Percentiles rank a stretch among this genome's conserved stretches.
These are phyloP conservation scores for Neosalanx taihuensis DNA, from an alignment of 2,797 vertebrate species.

Conservation along the genomic window DNA sequence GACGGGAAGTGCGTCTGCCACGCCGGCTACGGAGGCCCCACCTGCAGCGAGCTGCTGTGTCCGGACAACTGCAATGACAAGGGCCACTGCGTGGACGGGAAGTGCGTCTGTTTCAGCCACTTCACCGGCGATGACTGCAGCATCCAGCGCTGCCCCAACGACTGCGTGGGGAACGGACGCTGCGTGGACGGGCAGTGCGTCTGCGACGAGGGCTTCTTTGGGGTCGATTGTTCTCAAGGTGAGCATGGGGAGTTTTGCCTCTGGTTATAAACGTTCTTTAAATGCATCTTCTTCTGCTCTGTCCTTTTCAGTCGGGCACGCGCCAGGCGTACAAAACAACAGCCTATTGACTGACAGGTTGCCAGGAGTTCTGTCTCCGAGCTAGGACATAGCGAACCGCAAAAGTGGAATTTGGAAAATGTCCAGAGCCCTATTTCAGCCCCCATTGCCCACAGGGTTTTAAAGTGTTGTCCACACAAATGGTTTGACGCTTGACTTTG, in stretches of 20 bases:
- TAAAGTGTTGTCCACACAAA: background rate
- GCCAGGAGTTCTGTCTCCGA: background rate
- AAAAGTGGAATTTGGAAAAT: conserved; percentile 45
- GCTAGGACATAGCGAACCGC: background rate
- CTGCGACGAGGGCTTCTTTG: conserved; percentile 80
- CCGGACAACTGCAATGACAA: conserved; percentile 80
- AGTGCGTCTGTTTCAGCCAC: conserved; percentile 77
- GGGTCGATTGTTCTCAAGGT: conserved; percentile 78
- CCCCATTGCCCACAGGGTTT: background rate
- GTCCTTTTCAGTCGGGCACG: too few relatives aligned
- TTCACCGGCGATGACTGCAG: conserved; percentile 79
- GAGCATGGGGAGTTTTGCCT: conserved; percentile 25
- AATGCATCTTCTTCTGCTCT: too few relatives aligned
- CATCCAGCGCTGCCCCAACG: conserved; percentile 69
- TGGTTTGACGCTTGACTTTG: background rate
- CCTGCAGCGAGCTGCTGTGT: conserved; percentile 77
- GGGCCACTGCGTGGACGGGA: conserved; percentile 77
- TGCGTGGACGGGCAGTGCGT: conserved; percentile 82
- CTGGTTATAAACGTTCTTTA: background rate
- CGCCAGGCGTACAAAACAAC: background rate
- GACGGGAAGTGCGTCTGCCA: conserved; percentile 78
- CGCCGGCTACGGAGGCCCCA: conserved; percentile 72
- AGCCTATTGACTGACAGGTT: background rate
- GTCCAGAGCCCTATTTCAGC: conserved; percentile 7
- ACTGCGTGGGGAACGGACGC: conserved; percentile 79